Conservation (phyloP, 2,888 invertebrate species). For the Pandemis cinnamomeana region DNA sequence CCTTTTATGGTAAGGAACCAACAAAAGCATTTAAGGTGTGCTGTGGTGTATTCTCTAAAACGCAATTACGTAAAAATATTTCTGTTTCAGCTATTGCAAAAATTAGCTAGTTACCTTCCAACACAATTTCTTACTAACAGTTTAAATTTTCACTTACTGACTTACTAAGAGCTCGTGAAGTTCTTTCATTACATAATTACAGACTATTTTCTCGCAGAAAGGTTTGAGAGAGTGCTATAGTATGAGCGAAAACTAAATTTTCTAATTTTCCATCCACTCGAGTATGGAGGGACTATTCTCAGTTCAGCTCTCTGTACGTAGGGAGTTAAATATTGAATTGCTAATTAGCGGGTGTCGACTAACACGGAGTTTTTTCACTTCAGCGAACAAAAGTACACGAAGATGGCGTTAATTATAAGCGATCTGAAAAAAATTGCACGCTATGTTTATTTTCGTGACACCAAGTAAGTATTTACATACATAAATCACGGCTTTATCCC, state of each 20-base stretch:
- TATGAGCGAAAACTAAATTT: background rate
- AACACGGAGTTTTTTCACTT: background rate
- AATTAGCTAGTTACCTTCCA: background rate
- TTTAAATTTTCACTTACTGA: slow-evolving; percentile 14
- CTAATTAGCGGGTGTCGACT: slow-evolving; percentile 4
- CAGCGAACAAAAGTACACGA: background rate
- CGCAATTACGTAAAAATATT: no score
- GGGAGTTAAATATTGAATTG: slow-evolving; percentile 4
- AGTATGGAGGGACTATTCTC: background rate
- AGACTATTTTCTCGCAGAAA: background rate
- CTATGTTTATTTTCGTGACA: background rate
- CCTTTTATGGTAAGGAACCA: no score
- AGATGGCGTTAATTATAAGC: background rate
- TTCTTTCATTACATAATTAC: slow-evolving; percentile 23
- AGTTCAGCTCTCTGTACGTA: background rate
- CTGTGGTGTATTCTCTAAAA: no score
- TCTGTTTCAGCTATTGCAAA: no score
- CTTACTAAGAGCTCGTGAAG: background rate
- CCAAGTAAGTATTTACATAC: background rate
- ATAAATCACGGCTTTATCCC: no score
- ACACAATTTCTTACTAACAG: background rate
- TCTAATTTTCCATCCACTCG: background rate
- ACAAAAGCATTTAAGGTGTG: no score
- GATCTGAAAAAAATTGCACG: background rate
- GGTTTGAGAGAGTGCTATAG: background rate